Evolutionary conservation across 2,888 invertebrate species (phyloP).

Genomic region (Hylaea fasciaria): DNA sequence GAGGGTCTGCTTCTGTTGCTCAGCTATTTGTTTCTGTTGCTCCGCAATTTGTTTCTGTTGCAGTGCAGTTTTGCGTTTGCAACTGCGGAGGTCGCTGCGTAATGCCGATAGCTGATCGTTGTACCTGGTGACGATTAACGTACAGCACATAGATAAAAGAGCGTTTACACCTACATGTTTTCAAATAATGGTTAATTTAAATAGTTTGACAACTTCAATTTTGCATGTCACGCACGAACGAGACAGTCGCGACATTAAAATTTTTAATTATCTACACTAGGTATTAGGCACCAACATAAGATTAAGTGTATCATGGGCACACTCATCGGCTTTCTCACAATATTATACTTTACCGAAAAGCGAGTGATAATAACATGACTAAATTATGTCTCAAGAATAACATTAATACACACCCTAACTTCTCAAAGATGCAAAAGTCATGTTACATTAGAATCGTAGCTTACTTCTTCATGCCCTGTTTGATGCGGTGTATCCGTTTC

Average conservation of each 20-base stretch:
- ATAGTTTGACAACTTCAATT: too few relatives aligned
- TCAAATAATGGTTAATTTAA: too few relatives aligned
- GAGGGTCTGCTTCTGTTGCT: slow-evolving; percentile 90
- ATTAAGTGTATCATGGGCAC: too few relatives aligned
- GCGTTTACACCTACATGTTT: too few relatives aligned
- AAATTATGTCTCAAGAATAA: too few relatives aligned
- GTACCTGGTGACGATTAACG: slow-evolving; percentile 79
- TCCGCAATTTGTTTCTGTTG: slow-evolving; percentile 94
- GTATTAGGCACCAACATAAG: too few relatives aligned
- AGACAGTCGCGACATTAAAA: not conserved
- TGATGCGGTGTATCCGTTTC: slow-evolving; percentile 94
- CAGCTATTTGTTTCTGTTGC: slow-evolving; percentile 89
- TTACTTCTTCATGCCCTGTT: slow-evolving; percentile 93
- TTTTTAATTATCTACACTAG: not conserved
- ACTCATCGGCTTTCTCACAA: too few relatives aligned
- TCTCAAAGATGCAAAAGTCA: not conserved
- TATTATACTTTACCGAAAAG: too few relatives aligned
- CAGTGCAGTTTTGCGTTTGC: slow-evolving; percentile 92
- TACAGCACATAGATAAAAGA: too few relatives aligned
- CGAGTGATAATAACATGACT: too few relatives aligned
- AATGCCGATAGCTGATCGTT: slow-evolving; percentile 92
- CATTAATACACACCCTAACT: too few relatives aligned
- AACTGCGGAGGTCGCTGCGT: slow-evolving; percentile 91
- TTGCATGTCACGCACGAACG: too few relatives aligned
- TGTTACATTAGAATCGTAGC: slow-evolving; percentile 24